Evolutionary conservation across 2,888 invertebrate genomes (phyloP).

Genomic region (Kuschelorhynchus macadamiae): DNA sequence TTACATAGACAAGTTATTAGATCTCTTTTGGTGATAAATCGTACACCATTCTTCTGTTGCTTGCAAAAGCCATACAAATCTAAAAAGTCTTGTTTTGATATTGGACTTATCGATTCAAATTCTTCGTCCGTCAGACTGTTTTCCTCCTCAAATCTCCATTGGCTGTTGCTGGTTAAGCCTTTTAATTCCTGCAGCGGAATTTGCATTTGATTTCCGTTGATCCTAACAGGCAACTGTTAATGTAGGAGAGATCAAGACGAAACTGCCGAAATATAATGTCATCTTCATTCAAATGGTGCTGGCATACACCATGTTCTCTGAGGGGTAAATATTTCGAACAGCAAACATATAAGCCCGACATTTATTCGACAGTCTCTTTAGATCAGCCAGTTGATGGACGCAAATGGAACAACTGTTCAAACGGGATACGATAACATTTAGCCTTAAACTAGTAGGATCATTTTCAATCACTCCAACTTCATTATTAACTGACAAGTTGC

Average conservation of each 20-base stretch:
- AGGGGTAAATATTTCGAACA: constrained; percentile 20
- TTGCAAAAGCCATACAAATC: constrained; percentile 18
- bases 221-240: constrained; percentile 9
- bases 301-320: constrained; percentile 11
- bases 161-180: constrained; percentile 2
- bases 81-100: constrained; percentile 8
- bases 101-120: constrained; percentile 11
- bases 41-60: neutral
- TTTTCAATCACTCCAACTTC: constrained; percentile 15
- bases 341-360: constrained; percentile 11
- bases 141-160: constrained; percentile 10
- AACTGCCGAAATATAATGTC: constrained; percentile 17
- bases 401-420: constrained; percentile 10
- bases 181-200: constrained; percentile 14
- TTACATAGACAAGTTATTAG: constrained; percentile 8
- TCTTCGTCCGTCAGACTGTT: constrained; percentile 7
- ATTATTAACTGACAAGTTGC: constrained; percentile 7
- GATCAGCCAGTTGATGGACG: neutral
- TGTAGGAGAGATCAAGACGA: constrained; percentile 2
- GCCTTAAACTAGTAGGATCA: constrained; percentile 12
- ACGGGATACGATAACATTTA: constrained; percentile 18
- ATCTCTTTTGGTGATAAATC: constrained; percentile 1
- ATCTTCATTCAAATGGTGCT: constrained; percentile 21
- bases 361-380: constrained; percentile 1
- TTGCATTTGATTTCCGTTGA: constrained; percentile 13